Conservation (phyloP, 2,797 vertebrate genomes). For the Hippopotamyrus pictus region DNA sequence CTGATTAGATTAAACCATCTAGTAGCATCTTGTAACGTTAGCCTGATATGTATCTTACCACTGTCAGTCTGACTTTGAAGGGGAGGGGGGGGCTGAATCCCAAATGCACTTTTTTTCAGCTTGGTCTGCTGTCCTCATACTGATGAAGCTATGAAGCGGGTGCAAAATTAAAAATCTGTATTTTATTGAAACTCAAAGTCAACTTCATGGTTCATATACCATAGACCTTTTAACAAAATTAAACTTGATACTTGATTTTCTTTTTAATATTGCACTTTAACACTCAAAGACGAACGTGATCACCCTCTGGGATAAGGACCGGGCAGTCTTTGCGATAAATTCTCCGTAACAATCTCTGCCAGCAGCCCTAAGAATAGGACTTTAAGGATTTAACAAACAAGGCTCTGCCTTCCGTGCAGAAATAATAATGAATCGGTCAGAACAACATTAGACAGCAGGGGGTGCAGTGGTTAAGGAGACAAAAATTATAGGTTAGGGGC, state of each 20-base stretch:
- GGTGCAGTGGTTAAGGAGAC: constrained; percentile 5
- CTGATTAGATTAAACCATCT: not conserved
- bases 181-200: constrained; percentile 42
- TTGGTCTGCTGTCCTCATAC: not conserved
- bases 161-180: constrained; percentile 20
- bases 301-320: not conserved
- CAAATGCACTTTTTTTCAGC: not conserved
- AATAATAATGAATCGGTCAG: constrained; percentile 5
- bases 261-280: constrained; percentile 20
- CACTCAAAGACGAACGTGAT: constrained; percentile 21
- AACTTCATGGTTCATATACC: constrained; percentile 42
- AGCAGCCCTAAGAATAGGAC: not conserved
- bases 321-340: not conserved
- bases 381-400: not conserved
- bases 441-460: not conserved
- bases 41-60: not conserved
- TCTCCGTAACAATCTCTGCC: not conserved
- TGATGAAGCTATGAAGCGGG: not conserved
- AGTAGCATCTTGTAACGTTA: not conserved
- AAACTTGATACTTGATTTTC: constrained; percentile 27
- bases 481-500: not conserved
- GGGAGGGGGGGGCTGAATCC: not conserved
- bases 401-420: not conserved
- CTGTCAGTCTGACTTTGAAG: not conserved
- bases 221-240: constrained; percentile 21